A percentile compares a stretch with the other conserved stretches of the same genome.
Evolutionary conservation across 2,797 vertebrate species (phyloP).

Genomic region (Tokudaia muenninki): DNA sequence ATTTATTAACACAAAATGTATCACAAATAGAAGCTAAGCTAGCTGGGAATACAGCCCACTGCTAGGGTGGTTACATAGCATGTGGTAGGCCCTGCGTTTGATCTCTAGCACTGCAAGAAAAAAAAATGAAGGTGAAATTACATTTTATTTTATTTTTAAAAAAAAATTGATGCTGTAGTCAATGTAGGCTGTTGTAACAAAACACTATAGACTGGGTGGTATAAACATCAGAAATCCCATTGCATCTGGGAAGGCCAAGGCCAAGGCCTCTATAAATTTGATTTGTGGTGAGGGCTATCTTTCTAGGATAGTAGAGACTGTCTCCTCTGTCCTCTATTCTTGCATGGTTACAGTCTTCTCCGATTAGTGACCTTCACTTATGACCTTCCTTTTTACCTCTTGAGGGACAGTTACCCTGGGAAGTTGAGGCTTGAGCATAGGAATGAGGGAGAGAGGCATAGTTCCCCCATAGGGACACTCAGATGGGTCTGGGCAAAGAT

Average conservation of each 20-base stretch:
- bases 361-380: not conserved
- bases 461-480: not conserved
- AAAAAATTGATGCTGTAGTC: conserved; percentile 17
- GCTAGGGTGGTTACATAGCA: not conserved
- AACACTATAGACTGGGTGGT: not conserved
- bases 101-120: not conserved
- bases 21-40: not conserved
- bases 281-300: not conserved
- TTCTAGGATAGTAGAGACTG: not conserved
- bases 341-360: not conserved
- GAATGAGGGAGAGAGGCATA: not conserved
- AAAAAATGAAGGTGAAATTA: not conserved
- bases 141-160: not conserved
- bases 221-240: conserved; percentile 50
- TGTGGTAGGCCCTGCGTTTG: not conserved
- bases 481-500: not conserved
- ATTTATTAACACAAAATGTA: not conserved
- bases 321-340: not conserved
- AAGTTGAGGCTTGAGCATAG: not conserved
- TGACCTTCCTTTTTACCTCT: conserved; percentile 11
- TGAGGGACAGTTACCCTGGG: not conserved
- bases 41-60: not conserved
- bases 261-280: not conserved
- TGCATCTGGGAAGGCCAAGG: conserved; percentile 18
- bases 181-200: not conserved